phyloP scores from a whole-genome alignment of 2,888 invertebrate genomes.

The Ashinkailepas kermadecensis region DNA sequence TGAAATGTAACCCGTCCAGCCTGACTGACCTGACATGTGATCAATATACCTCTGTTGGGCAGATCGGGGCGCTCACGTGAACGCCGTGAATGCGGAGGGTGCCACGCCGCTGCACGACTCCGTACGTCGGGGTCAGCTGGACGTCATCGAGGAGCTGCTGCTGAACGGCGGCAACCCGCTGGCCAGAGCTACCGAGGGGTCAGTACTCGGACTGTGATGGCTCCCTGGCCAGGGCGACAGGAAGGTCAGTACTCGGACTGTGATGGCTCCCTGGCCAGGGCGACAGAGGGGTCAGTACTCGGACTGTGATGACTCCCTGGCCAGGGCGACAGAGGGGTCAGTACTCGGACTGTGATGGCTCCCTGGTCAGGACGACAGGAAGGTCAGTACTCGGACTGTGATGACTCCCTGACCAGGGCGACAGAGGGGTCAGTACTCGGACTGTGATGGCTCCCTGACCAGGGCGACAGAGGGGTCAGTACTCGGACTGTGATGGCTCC shows the following conservation, averaged over 20 bases:
- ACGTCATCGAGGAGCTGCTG: constrained; percentile 50
- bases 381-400: neutral
- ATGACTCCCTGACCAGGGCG: neutral
- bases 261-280: constrained; percentile 4
- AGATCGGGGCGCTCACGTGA: constrained; percentile 53
- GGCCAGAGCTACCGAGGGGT: constrained; percentile 48
- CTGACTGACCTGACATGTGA: too few species aligned
- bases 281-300: constrained; percentile 29
- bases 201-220: constrained; percentile 16
- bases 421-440: neutral
- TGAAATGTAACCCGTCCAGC: too few species aligned
- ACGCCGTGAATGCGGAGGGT: constrained; percentile 51
- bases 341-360: neutral
- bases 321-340: constrained; percentile 30
- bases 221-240: constrained; percentile 14
- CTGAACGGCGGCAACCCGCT: constrained; percentile 52
- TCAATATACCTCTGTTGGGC: constrained; percentile 23
- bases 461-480: too few species aligned
- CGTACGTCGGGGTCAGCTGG: constrained; percentile 49
- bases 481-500: too few species aligned
- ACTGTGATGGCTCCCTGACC: too few species aligned
- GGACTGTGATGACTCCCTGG: neutral
- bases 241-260: neutral
- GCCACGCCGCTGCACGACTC: constrained; percentile 57
- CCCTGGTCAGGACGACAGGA: neutral